A percentile compares a stretch with the other conserved stretches of the same genome.
Conservation (phyloP, 2,797 vertebrate species). For the Acipenser transmontanus region DNA sequence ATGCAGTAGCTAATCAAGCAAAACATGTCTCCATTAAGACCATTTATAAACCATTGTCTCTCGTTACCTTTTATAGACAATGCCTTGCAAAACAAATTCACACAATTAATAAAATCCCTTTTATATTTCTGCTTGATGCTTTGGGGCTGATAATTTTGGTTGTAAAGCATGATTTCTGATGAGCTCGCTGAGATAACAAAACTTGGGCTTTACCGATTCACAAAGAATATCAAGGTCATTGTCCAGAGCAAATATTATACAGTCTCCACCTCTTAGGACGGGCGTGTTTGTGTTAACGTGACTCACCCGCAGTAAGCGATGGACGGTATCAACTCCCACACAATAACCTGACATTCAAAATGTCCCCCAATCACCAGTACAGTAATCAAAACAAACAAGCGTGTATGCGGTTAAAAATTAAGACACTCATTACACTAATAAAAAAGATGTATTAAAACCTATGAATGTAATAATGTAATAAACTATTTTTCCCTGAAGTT, state of each 20-base stretch:
- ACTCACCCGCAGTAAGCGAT: too few species aligned
- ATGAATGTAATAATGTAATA: too few species aligned
- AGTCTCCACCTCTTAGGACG: too few species aligned
- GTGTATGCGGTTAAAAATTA: slow-evolving; percentile 27
- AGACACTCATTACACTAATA: too few species aligned
- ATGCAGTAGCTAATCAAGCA: background rate
- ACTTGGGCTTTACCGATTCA: slow-evolving; percentile 33
- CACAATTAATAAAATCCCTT: too few species aligned
- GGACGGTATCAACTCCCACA: too few species aligned
- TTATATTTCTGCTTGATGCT: background rate
- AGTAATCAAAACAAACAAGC: slow-evolving; percentile 23
- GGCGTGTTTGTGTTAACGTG: too few species aligned
- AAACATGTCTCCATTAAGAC: background rate
- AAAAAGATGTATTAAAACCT: too few species aligned
- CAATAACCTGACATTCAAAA: too few species aligned
- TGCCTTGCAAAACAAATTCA: background rate
- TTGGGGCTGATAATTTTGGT: slow-evolving; percentile 40
- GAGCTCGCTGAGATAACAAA: slow-evolving; percentile 32
- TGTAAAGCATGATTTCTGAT: slow-evolving; percentile 32
- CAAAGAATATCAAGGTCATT: slow-evolving; percentile 52
- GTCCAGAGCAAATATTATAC: slow-evolving; percentile 43
- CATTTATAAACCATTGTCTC: background rate
- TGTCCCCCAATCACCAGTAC: too few species aligned
- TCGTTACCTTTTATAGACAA: background rate
- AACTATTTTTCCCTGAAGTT: too few species aligned